A percentile compares a stretch with the other conserved stretches of the same genome.
Evolutionary conservation across 2,113 vertebrate species (phyloP).

Genomic region (Neoarius graeffei): DNA sequence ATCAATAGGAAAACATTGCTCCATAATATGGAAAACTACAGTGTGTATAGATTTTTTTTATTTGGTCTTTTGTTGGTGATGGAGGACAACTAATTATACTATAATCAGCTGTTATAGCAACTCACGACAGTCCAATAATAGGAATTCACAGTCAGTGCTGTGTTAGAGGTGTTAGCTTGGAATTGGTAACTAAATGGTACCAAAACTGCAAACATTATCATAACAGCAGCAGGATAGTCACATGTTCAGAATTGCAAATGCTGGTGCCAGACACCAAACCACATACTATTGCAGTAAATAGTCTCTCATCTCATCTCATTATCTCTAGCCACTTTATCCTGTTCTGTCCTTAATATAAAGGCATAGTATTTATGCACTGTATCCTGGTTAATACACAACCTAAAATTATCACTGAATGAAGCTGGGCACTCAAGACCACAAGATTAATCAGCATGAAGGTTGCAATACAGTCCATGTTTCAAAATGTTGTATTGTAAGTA

Average conservation of each 20-base stretch:
- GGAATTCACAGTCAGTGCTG: background rate
- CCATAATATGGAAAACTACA: background rate
- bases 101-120: background rate
- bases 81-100: background rate
- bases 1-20: background rate
- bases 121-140: background rate
- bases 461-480: background rate
- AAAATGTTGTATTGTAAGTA: background rate
- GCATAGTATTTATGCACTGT: background rate
- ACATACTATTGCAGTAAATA: background rate
- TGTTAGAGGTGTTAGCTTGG: background rate
- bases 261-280: background rate
- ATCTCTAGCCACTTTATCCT: too few species aligned
- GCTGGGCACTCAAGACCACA: background rate
- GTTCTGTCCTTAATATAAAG: background rate
- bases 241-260: background rate
- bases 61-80: background rate
- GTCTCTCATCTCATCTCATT: too few species aligned
- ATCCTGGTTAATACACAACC: background rate
- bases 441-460: conserved; percentile 4
- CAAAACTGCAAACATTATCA: too few species aligned
- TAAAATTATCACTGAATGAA: background rate
- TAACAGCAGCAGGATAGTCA: background rate
- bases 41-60: background rate
- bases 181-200: background rate